Percentiles rank a stretch among this genome's conserved stretches.
Conservation (phyloP, 2,113 vertebrate genomes). For the Reinhardtius hippoglossoides region DNA sequence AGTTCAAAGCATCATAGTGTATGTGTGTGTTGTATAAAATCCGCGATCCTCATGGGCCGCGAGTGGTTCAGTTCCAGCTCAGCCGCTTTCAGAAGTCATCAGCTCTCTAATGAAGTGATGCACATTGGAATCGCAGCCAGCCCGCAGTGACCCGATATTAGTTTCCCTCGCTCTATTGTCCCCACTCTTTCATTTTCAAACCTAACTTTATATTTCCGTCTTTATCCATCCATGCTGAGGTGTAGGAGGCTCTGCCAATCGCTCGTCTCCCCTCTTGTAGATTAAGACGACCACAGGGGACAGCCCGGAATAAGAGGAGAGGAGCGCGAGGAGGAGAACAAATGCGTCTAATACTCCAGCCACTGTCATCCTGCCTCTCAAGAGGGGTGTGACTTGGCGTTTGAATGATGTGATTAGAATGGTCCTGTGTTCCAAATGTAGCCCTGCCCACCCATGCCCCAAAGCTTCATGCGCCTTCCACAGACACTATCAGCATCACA, state of each 20-base stretch:
- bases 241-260: slow-evolving; percentile 26
- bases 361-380: slow-evolving; percentile 29
- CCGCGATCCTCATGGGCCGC: background rate
- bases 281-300: slow-evolving; percentile 70
- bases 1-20: slow-evolving; percentile 37
- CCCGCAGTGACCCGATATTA: slow-evolving; percentile 44
- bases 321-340: slow-evolving; percentile 38
- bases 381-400: slow-evolving; percentile 37
- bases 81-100: slow-evolving; percentile 45
- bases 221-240: slow-evolving; percentile 11
- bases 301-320: slow-evolving; percentile 8
- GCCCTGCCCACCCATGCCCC: slow-evolving; percentile 6
- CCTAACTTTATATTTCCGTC: slow-evolving; percentile 25
- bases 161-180: slow-evolving; percentile 32
- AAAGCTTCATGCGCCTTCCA: slow-evolving; percentile 36
- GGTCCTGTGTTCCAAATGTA: background rate
- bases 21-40: slow-evolving; percentile 17
- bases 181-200: slow-evolving; percentile 34
- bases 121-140: slow-evolving; percentile 52
- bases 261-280: slow-evolving; percentile 21
- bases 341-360: slow-evolving; percentile 43
- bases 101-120: slow-evolving; percentile 58
- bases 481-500: slow-evolving; percentile 52
- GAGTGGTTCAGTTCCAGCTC: slow-evolving; percentile 58
- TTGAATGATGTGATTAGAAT: no score